Percentiles rank a stretch among this genome's conserved stretches.
Conservation (phyloP, 2,797 vertebrate species). For the Acipenser ruthenus region DNA sequence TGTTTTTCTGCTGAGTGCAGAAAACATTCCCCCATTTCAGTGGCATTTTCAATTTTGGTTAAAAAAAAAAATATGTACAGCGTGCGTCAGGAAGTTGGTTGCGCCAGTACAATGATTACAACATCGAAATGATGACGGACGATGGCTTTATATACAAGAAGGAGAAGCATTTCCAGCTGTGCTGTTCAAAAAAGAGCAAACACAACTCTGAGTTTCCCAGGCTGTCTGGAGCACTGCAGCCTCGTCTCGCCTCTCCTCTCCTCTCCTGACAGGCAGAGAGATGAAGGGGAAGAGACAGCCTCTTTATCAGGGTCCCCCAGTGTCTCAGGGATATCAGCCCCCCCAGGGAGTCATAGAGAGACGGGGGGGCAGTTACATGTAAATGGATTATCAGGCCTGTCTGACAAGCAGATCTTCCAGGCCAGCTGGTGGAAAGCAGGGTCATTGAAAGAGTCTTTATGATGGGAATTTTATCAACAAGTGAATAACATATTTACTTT, state of each 20-base stretch:
- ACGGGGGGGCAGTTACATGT: no score
- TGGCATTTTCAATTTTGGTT: no score
- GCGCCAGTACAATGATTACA: background rate
- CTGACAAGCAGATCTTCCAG: no score
- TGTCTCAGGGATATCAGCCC: conserved; percentile 39
- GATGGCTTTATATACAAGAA: conserved; percentile 42
- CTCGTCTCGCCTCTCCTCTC: no score
- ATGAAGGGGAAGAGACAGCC: conserved; percentile 4
- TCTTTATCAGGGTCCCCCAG: conserved; percentile 15
- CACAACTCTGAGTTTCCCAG: conserved; percentile 37
- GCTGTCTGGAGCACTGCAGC: background rate
- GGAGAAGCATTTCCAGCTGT: conserved; percentile 54
- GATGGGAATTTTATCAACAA: no score
- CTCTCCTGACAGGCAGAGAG: background rate
- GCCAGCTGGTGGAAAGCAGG: no score
- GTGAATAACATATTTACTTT: no score
- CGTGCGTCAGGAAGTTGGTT: background rate
- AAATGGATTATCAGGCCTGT: no score
- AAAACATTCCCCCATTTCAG: no score
- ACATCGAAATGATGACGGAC: conserved; percentile 33
- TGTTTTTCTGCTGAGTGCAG: no score
- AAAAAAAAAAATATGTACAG: background rate
- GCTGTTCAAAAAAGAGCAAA: conserved; percentile 42
- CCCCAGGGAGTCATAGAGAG: no score
- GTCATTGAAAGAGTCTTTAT: no score